phyloP scores from a whole-genome alignment of 2,888 invertebrate species.

The Drosophila sordidapex region DNA sequence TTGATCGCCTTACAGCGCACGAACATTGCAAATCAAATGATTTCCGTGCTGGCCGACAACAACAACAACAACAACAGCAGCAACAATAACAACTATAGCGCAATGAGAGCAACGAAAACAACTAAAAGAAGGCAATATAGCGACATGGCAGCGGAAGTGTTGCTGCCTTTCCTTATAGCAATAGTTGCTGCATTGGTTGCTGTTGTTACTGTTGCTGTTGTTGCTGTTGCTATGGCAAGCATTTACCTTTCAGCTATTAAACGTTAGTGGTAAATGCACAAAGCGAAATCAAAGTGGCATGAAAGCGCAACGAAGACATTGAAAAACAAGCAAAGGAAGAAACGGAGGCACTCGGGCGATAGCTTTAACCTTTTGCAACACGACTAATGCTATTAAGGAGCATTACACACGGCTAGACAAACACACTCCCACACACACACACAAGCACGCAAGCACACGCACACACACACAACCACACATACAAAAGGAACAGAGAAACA shows the following conservation, averaged over 20 bases:
- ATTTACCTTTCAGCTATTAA: slow-evolving; percentile 80
- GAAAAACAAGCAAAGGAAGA: slow-evolving; percentile 30
- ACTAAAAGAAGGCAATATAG: slow-evolving; percentile 37
- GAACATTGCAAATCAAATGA: slow-evolving; percentile 78
- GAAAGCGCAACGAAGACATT: slow-evolving; percentile 74
- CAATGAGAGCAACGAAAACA: slow-evolving; percentile 35
- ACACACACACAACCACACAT: slow-evolving; percentile 1
- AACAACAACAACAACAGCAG: slow-evolving; percentile 11
- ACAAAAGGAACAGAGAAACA: slow-evolving; percentile 14
- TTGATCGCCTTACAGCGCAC: slow-evolving; percentile 75
- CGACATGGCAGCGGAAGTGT: slow-evolving; percentile 73
- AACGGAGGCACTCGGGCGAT: slow-evolving; percentile 53
- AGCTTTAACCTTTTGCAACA: slow-evolving; percentile 71
- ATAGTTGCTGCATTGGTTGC: slow-evolving; percentile 21
- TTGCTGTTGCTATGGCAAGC: slow-evolving; percentile 58
- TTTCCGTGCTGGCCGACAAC: slow-evolving; percentile 70
- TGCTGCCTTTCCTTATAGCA: slow-evolving; percentile 53
- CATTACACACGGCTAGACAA: slow-evolving; percentile 56
- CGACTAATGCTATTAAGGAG: slow-evolving; percentile 74
- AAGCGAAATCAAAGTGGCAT: slow-evolving; percentile 79
- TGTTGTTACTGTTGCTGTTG: slow-evolving; percentile 17
- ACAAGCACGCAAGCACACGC: slow-evolving; percentile 2
- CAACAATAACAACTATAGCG: slow-evolving; percentile 23
- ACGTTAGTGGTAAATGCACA: slow-evolving; percentile 78
- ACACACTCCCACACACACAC: slow-evolving; percentile 16